Evolutionary conservation across 2,888 invertebrate species (phyloP), one percentile per base, ranked within the genome.

Genomic region (Thera obeliscata): DNA sequence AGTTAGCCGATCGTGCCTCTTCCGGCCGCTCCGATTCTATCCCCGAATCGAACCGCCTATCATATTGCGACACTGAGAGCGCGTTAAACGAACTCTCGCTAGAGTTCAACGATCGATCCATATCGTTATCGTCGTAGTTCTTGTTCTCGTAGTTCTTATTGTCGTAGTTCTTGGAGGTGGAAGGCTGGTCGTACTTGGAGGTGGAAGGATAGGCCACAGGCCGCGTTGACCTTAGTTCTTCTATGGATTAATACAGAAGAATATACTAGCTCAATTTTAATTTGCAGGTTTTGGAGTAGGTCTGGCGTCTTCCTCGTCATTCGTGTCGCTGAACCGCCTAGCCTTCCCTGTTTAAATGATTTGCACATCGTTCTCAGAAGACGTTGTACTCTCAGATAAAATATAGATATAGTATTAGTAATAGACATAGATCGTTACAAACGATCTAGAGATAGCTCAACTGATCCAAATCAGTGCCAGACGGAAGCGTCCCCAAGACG

Each of bases 321-420:
- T 97, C 85, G 97, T 97, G 8, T 96, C 97, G 0, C 88, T 97
- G 2, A 97, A 97, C 86, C 96, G n/a, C n/a, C n/a, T n/a, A n/a
- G n/a, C n/a, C n/a, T n/a, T n/a, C n/a, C n/a, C n/a, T n/a, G n/a
- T n/a, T n/a, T n/a, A n/a, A n/a, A n/a, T n/a, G n/a, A n/a, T n/a
- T n/a, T n/a, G n/a, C n/a, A n/a, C n/a, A n/a, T n/a, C n/a, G n/a
- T n/a, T n/a, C n/a, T n/a, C n/a, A n/a, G n/a, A n/a, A n/a, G n/a
- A n/a, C n/a, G n/a, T n/a, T n/a, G n/a, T n/a, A n/a, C n/a, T n/a
- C n/a, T n/a, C n/a, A n/a, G n/a, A n/a, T n/a, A n/a, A n/a, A n/a
- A n/a, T n/a, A n/a, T n/a, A n/a, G n/a, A n/a, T n/a, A n/a, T n/a
- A n/a, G n/a, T n/a, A n/a, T n/a, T n/a, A n/a, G n/a, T n/a, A n/a